A percentile compares a stretch with the other conserved stretches of the same genome.
Evolutionary conservation across 2,113 vertebrate species (phyloP).

Genomic region (Polypterus bichir): DNA sequence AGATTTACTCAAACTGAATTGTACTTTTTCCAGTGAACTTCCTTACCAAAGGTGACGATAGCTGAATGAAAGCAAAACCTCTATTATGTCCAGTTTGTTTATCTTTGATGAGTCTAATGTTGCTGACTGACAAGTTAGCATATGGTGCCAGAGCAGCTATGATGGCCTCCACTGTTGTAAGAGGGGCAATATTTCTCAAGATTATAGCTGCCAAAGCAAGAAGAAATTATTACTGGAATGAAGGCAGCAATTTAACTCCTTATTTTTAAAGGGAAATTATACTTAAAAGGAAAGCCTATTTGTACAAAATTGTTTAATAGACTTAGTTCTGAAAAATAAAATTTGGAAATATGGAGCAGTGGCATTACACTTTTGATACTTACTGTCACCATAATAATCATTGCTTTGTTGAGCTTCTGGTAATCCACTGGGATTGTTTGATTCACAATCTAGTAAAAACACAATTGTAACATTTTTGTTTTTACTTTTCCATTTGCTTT

Average conservation of each 20-base stretch:
- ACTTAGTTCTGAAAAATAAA: too few relatives aligned
- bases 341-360: too few relatives aligned
- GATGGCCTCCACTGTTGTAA: slow-evolving; percentile 88
- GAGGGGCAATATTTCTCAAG: slow-evolving; percentile 84
- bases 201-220: slow-evolving; percentile 69
- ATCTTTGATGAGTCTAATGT: slow-evolving; percentile 96
- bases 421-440: slow-evolving; percentile 55
- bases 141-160: slow-evolving; percentile 82
- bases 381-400: slow-evolving; percentile 96
- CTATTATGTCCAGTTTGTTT: slow-evolving; percentile 94
- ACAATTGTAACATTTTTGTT: too few relatives aligned
- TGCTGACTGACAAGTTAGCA: slow-evolving; percentile 85
- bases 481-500: too few relatives aligned
- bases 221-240: not conserved
- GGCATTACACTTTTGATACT: slow-evolving; percentile 29
- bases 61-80: slow-evolving; percentile 92
- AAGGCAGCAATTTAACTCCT: too few relatives aligned
- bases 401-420: slow-evolving; percentile 71
- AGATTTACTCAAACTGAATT: not conserved
- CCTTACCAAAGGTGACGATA: slow-evolving; percentile 88
- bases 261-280: too few relatives aligned
- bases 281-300: not conserved
- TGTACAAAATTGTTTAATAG: not conserved
- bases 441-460: slow-evolving; percentile 59
- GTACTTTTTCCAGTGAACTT: too few relatives aligned